Percentiles rank a stretch among this genome's conserved stretches.
These are phyloP conservation scores for Euzetes globulus DNA, from an alignment of 2,888 invertebrate genomes.

Conservation along the genomic window DNA sequence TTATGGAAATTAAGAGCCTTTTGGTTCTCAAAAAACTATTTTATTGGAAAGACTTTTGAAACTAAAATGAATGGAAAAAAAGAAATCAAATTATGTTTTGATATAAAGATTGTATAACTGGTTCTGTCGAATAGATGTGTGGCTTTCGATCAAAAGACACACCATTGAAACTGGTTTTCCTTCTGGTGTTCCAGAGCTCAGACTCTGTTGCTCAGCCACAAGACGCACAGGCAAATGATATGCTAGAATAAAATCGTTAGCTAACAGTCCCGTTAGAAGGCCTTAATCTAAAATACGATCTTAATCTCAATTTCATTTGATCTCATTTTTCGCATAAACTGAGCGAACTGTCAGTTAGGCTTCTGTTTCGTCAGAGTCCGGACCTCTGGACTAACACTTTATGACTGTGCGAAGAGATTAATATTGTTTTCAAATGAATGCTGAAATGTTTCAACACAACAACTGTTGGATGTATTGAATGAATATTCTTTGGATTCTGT, in stretches of 20 bases:
- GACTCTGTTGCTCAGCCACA: too few species aligned
- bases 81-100: too few species aligned
- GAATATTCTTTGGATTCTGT: too few species aligned
- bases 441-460: too few species aligned
- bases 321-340: too few species aligned
- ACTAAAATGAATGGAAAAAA: too few species aligned
- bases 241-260: not conserved
- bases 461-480: too few species aligned
- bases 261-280: not conserved
- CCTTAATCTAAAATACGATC: not conserved
- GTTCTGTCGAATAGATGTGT: not conserved
- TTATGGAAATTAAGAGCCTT: too few species aligned
- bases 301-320: constrained; percentile 27
- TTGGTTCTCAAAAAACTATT: too few species aligned
- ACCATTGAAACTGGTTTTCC: not conserved
- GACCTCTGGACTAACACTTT: not conserved
- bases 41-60: too few species aligned
- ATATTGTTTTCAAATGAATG: too few species aligned
- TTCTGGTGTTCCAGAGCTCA: not conserved
- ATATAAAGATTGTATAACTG: not conserved
- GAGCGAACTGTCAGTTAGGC: not conserved
- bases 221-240: not conserved
- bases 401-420: too few species aligned
- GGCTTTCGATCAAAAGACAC: not conserved
- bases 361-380: not conserved